A percentile compares a stretch with the other conserved stretches of the same genome.
Evolutionary conservation across 2,797 vertebrate genomes (phyloP).

Genomic region (Sebastes minor): DNA sequence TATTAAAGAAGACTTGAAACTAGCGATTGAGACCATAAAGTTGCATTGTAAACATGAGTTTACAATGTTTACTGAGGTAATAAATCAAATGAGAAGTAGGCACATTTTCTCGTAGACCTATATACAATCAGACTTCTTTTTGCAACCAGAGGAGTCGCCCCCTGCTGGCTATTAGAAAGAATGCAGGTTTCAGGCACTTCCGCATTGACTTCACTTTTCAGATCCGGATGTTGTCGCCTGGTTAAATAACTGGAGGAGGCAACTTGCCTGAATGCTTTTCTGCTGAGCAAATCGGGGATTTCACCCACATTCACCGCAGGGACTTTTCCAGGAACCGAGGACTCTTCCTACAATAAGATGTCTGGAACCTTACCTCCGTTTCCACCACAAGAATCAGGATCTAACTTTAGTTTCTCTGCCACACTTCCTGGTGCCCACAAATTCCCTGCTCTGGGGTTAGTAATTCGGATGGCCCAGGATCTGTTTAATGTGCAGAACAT

Average conservation of each 20-base stretch:
- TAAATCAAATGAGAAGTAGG: too few species aligned
- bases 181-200: not conserved
- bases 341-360: not conserved
- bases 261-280: not conserved
- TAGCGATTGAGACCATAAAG: too few species aligned
- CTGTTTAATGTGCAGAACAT: not conserved
- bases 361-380: not conserved
- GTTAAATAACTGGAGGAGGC: too few species aligned
- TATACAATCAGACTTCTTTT: too few species aligned
- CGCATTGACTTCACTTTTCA: not conserved
- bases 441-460: not conserved
- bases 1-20: too few species aligned
- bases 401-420: not conserved
- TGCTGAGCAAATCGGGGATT: not conserved
- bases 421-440: not conserved
- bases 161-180: too few species aligned
- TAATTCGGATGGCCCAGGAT: not conserved
- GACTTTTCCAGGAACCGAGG: not conserved
- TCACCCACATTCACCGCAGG: not conserved
- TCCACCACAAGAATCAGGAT: not conserved
- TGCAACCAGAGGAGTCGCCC: too few species aligned
- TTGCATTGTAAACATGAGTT: too few species aligned
- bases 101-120: fast-evolving
- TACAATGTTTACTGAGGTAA: too few species aligned
- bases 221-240: too few species aligned